Evolutionary conservation across 2,888 invertebrate species (phyloP), one percentile per base, ranked within the genome.

Genomic region (Polyommatus iphigenia): DNA sequence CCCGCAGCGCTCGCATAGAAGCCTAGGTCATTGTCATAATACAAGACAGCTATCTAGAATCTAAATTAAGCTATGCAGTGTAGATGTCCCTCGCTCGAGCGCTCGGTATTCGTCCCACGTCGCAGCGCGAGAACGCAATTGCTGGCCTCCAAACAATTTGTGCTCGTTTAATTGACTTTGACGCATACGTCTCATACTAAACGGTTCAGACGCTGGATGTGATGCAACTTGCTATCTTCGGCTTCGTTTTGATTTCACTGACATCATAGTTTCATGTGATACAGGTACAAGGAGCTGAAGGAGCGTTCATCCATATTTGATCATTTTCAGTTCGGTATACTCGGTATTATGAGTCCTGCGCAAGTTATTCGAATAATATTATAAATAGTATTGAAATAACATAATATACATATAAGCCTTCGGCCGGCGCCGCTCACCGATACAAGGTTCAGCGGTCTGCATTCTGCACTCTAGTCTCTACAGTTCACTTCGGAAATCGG

Each of bases 151-250:
- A 29, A 67, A 13, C 67, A 29, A 67, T 67, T 67, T 67, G 29
- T 67, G 67, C 67, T 67, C 24, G 24, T 62, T 62, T 67, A 67
- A 67, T 67, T 67, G 67, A 67, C 67, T 62, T 62, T 62, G 62
- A 62, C 59, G 62, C 62, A 24, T 24, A 62, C 62, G 62, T 62
- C 62, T 67, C 67, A 67, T 67, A 67, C 67, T 29, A 67, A 67
- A 67, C 67, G 29, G 67, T 67, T 67, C 29, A 15, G 29, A 67
- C 15, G 13, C 67, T 67, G 13, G 29, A 29, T 29, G 67, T 15
- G 15, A 67, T 67, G 67, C 67, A 6, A 32, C 67, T 67, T 7
- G 67, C 13, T 2, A 67, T 32, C 18, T 67, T 67, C 15, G 18
- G 1, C 62, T 32, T 67, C 15, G 29, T 32, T 32, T 29, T 67